phyloP scores from a whole-genome alignment of 2,888 invertebrate species.

The Acrobeloides nanus region DNA sequence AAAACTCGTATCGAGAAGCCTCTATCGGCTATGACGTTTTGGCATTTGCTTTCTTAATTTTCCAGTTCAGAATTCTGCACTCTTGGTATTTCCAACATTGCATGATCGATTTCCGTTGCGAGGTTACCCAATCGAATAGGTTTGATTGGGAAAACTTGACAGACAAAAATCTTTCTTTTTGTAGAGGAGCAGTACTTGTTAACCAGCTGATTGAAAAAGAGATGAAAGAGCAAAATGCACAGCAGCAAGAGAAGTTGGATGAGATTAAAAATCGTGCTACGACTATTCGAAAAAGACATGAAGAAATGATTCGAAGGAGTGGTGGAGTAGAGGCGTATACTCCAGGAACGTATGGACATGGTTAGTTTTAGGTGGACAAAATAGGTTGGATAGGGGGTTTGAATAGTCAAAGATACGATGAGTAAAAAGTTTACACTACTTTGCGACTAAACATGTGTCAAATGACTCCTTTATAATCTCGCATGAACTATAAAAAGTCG shows the following conservation, averaged over 20 bases:
- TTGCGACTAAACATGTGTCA: too few species aligned
- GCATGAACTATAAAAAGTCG: too few species aligned
- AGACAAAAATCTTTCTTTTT: conserved; percentile 13
- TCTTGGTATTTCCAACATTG: conserved; percentile 95
- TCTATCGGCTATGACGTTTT: conserved; percentile 88
- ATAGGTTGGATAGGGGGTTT: too few species aligned
- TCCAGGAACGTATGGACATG: conserved; percentile 48
- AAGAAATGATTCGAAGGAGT: conserved; percentile 35
- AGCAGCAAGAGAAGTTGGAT: conserved; percentile 75
- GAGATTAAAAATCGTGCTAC: conserved; percentile 94
- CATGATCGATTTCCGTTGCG: conserved; percentile 87
- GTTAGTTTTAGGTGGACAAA: too few species aligned
- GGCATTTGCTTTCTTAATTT: conserved; percentile 83
- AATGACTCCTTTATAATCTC: too few species aligned
- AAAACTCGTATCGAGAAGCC: conserved; percentile 61
- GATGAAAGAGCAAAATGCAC: conserved; percentile 77
- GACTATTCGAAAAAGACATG: conserved; percentile 62
- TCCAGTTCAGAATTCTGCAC: conserved; percentile 82
- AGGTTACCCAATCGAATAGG: conserved; percentile 79
- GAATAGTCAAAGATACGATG: too few species aligned
- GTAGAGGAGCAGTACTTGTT: conserved; percentile 84
- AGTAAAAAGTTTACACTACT: too few species aligned
- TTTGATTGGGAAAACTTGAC: conserved; percentile 10
- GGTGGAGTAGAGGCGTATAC: conserved; percentile 23
- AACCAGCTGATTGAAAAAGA: conserved; percentile 82